Base-by-base conservation (phyloP, 2,888 invertebrate species). In the Zootermopsis nevadensis region DNA sequence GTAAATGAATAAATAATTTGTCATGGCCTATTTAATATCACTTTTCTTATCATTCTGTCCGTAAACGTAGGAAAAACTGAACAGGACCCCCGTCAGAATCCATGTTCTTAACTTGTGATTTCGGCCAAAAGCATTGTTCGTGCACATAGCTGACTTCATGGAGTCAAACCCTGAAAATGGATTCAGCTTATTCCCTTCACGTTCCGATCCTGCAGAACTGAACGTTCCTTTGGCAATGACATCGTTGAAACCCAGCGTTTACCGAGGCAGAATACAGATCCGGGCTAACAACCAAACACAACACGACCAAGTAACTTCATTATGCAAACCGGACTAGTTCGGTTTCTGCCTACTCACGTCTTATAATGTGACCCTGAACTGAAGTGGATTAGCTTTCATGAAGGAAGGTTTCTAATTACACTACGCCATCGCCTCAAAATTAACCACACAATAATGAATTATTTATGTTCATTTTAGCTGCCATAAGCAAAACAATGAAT, bases 351-450 rank as follows among this genome's bases (percentile, higher is more conserved):
- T 27, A n/a, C 60, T 60, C 60, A 60, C 27, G 60, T 60, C 60
- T 60, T 60, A n/a, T 27, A 60, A 60, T 60, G 60, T 60, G 60
- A n/a, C 60, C 60, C 60, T 60, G 60, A 60, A 60, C n/a, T 60
- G 60, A 60, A 27, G 3, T 60, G n/a, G 27, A 60, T 60, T 60
- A 60, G 1, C 60, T 60, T 27, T n/a, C n/a, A 27, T 27, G 4
- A 60, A 27, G 60, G 60, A 60, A 27, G 6, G 27, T 1, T n/a
- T n/a, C 10, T 27, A 60, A 27, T 60, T 60, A 60, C 27, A 1
- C 8, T 10, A 27, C 7, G 27, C 60, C 60, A n/a, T 60, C 60
- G 60, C 6, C 60, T 4, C 4, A 0, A 60, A 60, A 8, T 27
- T 27, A 53, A 15, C 7, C 53, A n/a, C n/a, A 27, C n/a, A 60